phyloP scores from a whole-genome alignment of 2,888 invertebrate genomes.

The Tetranychus piercei region DNA sequence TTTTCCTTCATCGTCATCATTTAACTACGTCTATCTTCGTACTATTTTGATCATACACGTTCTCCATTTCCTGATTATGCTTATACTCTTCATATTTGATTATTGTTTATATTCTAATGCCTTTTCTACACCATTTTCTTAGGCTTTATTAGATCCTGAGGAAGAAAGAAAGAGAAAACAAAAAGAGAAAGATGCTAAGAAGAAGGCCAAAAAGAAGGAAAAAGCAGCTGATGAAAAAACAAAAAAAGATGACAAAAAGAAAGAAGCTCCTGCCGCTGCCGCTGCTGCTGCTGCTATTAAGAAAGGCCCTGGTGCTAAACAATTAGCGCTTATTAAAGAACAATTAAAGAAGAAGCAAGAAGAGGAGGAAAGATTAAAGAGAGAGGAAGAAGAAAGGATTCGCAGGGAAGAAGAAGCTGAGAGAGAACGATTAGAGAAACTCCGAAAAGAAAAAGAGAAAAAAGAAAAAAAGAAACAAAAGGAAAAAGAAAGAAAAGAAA shows the following conservation, averaged over 20 bases:
- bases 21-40: neutral
- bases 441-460: conserved; percentile 57
- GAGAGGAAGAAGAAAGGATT: conserved; percentile 50
- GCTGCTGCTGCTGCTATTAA: neutral
- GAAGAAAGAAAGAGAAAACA: conserved; percentile 6
- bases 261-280: conserved; percentile 15
- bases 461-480: conserved; percentile 74
- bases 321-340: conserved; percentile 74
- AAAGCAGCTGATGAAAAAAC: conserved; percentile 31
- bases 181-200: conserved; percentile 5
- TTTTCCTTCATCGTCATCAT: neutral
- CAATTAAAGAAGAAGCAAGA: conserved; percentile 48
- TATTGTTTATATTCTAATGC: neutral
- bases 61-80: no score
- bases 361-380: conserved; percentile 35
- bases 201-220: conserved; percentile 20
- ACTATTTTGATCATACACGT: no score
- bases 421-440: conserved; percentile 44
- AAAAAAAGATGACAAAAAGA: conserved; percentile 46
- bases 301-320: conserved; percentile 18
- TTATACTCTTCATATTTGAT: neutral
- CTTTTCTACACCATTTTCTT: neutral
- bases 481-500: conserved; percentile 75
- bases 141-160: neutral
- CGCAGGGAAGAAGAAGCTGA: conserved; percentile 48